These are phyloP conservation scores for Ammodytes marinus DNA, from an alignment of 2,113 vertebrate species.

Conservation along the genomic window DNA sequence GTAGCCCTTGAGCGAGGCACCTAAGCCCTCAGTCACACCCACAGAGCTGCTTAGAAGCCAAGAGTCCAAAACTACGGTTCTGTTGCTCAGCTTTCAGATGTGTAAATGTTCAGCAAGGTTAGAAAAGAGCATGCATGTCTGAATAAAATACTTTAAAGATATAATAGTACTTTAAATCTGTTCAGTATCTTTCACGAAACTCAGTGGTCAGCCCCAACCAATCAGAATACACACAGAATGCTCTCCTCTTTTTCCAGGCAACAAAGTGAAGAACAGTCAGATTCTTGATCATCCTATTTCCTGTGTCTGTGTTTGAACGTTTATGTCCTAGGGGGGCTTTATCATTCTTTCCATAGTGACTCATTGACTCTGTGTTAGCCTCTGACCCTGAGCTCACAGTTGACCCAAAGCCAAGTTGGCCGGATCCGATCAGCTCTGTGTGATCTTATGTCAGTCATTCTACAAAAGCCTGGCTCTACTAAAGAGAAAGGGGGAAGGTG, in stretches of 20 bases:
- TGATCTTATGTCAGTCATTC: slow-evolving; percentile 38
- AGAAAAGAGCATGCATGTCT: not conserved
- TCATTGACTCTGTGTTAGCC: slow-evolving; percentile 21
- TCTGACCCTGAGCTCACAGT: slow-evolving; percentile 36
- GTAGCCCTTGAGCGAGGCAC: slow-evolving; percentile 30
- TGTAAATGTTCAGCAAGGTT: slow-evolving; percentile 2
- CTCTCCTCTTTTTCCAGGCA: slow-evolving; percentile 32
- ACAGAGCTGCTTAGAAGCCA: slow-evolving; percentile 9
- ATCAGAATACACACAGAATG: slow-evolving; percentile 14
- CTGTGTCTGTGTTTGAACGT: slow-evolving; percentile 37
- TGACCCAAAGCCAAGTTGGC: slow-evolving; percentile 31
- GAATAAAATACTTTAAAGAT: not conserved
- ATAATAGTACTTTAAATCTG: not conserved
- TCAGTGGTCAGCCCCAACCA: not conserved
- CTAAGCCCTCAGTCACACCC: not conserved
- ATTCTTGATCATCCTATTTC: slow-evolving; percentile 49
- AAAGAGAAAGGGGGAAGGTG: not conserved
- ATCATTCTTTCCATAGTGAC: slow-evolving; percentile 50
- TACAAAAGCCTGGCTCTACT: not conserved
- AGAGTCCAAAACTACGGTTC: not conserved
- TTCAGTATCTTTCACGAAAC: not conserved
- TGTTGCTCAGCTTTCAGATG: slow-evolving; percentile 15
- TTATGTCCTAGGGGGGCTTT: not conserved
- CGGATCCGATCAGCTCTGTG: slow-evolving; percentile 21
- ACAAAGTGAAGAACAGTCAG: slow-evolving; percentile 19